Conservation (phyloP, 2,888 invertebrate species). For the Parelbella ahira region DNA sequence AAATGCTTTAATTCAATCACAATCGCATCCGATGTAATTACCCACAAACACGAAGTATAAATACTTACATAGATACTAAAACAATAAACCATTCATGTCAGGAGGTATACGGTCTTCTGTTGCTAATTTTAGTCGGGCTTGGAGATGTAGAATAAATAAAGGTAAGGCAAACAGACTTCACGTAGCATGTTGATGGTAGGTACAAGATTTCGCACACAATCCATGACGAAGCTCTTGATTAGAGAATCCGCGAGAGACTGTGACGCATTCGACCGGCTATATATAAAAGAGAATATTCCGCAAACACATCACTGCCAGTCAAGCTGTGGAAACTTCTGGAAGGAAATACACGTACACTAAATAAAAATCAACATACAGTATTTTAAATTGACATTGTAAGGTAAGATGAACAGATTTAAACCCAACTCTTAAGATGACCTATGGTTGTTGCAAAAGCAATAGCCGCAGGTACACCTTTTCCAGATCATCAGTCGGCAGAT, state of each 20-base stretch:
- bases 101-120: background rate
- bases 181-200: slow-evolving; percentile 11
- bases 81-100: slow-evolving; percentile 7
- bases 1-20: too few relatives aligned
- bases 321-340: too few relatives aligned
- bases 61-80: slow-evolving; percentile 11
- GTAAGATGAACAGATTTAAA: slow-evolving; percentile 23
- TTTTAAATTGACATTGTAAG: slow-evolving; percentile 4
- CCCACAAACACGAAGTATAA: slow-evolving; percentile 9
- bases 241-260: background rate
- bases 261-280: slow-evolving; percentile 4
- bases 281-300: slow-evolving; percentile 9
- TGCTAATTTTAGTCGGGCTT: slow-evolving; percentile 27
- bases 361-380: too few relatives aligned
- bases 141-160: slow-evolving; percentile 28
- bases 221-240: slow-evolving; percentile 31
- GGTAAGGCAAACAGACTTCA: slow-evolving; percentile 24
- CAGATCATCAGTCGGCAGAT: slow-evolving; percentile 19
- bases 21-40: too few relatives aligned
- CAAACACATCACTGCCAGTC: background rate
- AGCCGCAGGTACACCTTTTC: background rate
- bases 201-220: slow-evolving; percentile 27
- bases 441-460: slow-evolving; percentile 3
- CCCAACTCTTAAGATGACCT: slow-evolving; percentile 14
- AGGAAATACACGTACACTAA: too few relatives aligned